These are phyloP conservation scores for Drepana falcataria DNA, from an alignment of 2,888 invertebrate genomes.

Conservation along the genomic window DNA sequence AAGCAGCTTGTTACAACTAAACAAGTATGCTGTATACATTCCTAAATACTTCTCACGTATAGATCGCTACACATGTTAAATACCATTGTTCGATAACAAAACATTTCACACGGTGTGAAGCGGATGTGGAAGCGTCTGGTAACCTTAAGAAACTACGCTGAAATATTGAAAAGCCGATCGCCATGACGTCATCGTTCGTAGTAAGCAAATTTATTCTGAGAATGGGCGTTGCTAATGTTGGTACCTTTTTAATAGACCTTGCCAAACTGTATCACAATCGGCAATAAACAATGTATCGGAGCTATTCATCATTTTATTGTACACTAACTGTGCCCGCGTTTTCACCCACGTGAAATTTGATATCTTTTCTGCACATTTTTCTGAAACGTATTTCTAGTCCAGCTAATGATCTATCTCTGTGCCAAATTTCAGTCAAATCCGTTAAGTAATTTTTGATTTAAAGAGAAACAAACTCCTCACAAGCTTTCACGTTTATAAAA, in stretches of 20 bases:
- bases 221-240: background rate
- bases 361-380: too few relatives aligned
- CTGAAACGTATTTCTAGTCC: too few relatives aligned
- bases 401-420: too few relatives aligned
- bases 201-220: background rate
- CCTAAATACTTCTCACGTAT: background rate
- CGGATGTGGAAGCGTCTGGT: constrained; percentile 26
- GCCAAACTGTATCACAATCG: too few relatives aligned
- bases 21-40: background rate
- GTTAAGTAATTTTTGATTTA: too few relatives aligned
- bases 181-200: background rate
- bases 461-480: too few relatives aligned
- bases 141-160: constrained; percentile 28
- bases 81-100: constrained; percentile 13
- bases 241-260: background rate
- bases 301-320: too few relatives aligned
- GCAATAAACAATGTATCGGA: too few relatives aligned
- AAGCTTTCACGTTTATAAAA: too few relatives aligned
- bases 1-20: background rate
- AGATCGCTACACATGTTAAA: background rate
- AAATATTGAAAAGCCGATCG: constrained; percentile 7
- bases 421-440: too few relatives aligned
- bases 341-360: too few relatives aligned
- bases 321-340: too few relatives aligned
- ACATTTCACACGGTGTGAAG: constrained; percentile 25